phyloP scores from a whole-genome alignment of 2,888 invertebrate genomes.

The Agrilus cyanescens region DNA sequence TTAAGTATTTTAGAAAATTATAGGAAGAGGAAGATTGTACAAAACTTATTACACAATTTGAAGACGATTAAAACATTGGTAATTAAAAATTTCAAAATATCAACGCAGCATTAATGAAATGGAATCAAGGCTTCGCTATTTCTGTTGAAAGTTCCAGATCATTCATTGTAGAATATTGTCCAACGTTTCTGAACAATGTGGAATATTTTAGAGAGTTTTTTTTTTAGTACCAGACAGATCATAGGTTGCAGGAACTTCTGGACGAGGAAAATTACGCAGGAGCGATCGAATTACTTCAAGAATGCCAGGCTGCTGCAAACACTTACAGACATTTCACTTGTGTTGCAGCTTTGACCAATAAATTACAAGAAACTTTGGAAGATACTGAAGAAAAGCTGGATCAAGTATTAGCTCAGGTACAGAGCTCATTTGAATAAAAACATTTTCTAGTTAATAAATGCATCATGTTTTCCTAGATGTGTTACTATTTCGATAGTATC shows the following conservation, averaged over 20 bases:
- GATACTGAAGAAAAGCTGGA: constrained; percentile 88
- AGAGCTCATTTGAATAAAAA: not conserved
- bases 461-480: constrained; percentile 32
- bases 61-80: constrained; percentile 69
- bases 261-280: constrained; percentile 75
- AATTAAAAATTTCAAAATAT: constrained; percentile 22
- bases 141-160: not conserved
- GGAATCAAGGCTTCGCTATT: no score
- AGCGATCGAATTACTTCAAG: constrained; percentile 79
- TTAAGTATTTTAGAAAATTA: constrained; percentile 86
- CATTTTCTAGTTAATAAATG: constrained; percentile 1
- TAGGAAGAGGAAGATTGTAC: constrained; percentile 72
- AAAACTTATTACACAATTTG: constrained; percentile 67
- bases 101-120: no score
- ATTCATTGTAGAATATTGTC: not conserved
- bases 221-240: constrained; percentile 68
- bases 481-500: constrained; percentile 62
- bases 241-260: constrained; percentile 70
- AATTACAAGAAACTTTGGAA: constrained; percentile 82
- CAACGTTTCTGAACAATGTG: not conserved
- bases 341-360: constrained; percentile 73
- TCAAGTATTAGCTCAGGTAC: constrained; percentile 65
- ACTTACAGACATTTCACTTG: constrained; percentile 84
- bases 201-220: constrained; percentile 19
- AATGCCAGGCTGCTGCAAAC: constrained; percentile 75